Evolutionary conservation across 2,888 invertebrate species (phyloP).

Genomic region (Plusia festucae): DNA sequence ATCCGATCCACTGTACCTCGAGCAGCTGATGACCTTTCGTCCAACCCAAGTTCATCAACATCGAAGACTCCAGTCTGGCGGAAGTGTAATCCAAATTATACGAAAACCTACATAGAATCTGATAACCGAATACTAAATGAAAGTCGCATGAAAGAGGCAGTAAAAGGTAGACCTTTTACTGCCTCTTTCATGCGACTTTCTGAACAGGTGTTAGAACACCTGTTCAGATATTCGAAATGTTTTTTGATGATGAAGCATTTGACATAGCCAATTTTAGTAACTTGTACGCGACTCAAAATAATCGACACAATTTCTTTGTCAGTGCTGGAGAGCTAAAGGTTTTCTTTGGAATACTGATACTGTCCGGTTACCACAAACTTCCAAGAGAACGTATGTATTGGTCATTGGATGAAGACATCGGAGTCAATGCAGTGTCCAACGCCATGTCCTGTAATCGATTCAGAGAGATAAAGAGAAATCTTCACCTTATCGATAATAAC

Average conservation of each 20-base stretch:
- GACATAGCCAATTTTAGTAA: background rate
- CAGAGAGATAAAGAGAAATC: conserved; percentile 7
- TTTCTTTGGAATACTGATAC: conserved; percentile 8
- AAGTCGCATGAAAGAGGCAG: background rate
- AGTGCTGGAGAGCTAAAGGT: conserved; percentile 2
- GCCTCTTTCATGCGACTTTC: too few species aligned
- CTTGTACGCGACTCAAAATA: conserved; percentile 11
- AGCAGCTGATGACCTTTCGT: background rate
- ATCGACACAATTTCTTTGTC: conserved; percentile 1
- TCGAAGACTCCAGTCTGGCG: background rate
- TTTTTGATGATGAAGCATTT: conserved; percentile 6
- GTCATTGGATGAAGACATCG: conserved; percentile 25
- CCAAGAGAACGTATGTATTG: conserved; percentile 28
- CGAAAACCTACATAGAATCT: background rate
- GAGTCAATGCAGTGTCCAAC: background rate
- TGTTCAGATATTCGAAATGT: conserved; percentile 6
- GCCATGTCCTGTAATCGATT: conserved; percentile 10
- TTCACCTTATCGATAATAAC: conserved; percentile 10
- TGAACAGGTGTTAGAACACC: too few species aligned
- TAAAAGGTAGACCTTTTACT: too few species aligned
- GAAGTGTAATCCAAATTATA: conserved; percentile 1
- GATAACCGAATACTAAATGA: background rate
- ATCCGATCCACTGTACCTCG: background rate
- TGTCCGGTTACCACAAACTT: conserved; percentile 11
- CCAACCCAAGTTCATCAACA: background rate